Evolutionary conservation across 2,797 vertebrate genomes (phyloP), one percentile per base, ranked within the genome.

Genomic region (Anguilla marmorata): DNA sequence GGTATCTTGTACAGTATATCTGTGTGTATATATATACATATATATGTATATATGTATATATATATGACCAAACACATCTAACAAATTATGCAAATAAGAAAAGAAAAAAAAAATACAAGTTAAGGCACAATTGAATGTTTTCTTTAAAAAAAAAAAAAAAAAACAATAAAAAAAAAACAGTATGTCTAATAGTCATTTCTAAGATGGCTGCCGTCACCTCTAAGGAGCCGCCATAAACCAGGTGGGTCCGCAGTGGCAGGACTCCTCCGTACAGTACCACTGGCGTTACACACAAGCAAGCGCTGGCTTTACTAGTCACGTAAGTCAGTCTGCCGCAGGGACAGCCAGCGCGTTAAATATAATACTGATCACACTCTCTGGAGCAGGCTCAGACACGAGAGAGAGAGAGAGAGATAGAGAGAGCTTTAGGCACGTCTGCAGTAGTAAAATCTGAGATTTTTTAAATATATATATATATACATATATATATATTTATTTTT

Each of bases 91-190:
- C 90, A 92, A 93, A 93, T 94, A 95, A 94, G 93, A 89, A 89
- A 85, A 88, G 37, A 89, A 90, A 85, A 85, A 88, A 94, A 95
- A 95, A 95, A 94, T 95, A 97, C 94, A 97, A 88, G 96, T 97
- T 97, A 98, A 98, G 97, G 97, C 97, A 98, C 97, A 97, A 96
- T 96, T 97, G 96, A 96, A 92, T 88, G 90, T 21, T 92, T 92
- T 94, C 93, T 90, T 93, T 93, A 72, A 72, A 54, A 16, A 16
- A 1, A 93, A 93, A 89, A 85, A 88, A 37, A 89, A 90, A 85
- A 88, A 94, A 95, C 94, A 95, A 94, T 95, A 97, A 92, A 94
- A 72, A 72, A 72, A 74, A 76, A 76, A 93, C 90, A 92, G 91
- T 94, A 92, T 94, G 94, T 94, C 92, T 94, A 95, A 93, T 93